Percentiles rank a stretch among this genome's conserved stretches.
These are phyloP conservation scores for Microctonus hyperodae DNA, from an alignment of 2,888 invertebrate species.

Conservation along the genomic window DNA sequence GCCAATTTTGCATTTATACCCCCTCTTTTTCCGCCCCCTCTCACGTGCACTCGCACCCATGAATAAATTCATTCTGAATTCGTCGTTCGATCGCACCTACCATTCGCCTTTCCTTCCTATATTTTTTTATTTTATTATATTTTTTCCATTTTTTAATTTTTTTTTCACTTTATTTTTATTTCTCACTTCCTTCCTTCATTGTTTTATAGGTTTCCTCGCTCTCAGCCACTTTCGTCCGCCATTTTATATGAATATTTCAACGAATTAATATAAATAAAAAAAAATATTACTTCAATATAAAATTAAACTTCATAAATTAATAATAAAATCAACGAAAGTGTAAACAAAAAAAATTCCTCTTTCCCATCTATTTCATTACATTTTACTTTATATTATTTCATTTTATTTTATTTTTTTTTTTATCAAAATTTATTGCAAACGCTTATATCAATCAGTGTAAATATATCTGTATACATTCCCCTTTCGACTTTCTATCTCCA, in stretches of 20 bases:
- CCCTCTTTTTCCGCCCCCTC: conserved; percentile 38
- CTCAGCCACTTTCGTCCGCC: background rate
- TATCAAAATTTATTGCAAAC: background rate
- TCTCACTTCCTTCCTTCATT: conserved; percentile 13
- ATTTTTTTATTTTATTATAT: conserved; percentile 19
- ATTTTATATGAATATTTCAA: conserved; percentile 16
- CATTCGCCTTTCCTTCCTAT: conserved; percentile 29
- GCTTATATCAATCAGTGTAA: background rate
- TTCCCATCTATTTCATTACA: no score
- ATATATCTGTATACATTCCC: background rate
- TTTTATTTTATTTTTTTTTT: background rate
- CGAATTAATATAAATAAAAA: no score
- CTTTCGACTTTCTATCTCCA: background rate
- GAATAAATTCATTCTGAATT: conserved; percentile 62
- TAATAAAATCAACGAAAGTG: no score
- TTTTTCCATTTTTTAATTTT: conserved; percentile 6
- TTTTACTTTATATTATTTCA: background rate
- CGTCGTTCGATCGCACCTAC: conserved; percentile 52
- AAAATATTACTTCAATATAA: no score
- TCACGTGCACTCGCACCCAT: conserved; percentile 48
- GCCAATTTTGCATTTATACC: conserved; percentile 64
- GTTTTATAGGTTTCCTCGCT: background rate
- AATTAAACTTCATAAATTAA: no score
- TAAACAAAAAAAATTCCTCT: no score
- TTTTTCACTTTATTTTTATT: conserved; percentile 16